Evolutionary conservation across 2,888 invertebrate genomes (phyloP).

Genomic region (Rhingia campestris): DNA sequence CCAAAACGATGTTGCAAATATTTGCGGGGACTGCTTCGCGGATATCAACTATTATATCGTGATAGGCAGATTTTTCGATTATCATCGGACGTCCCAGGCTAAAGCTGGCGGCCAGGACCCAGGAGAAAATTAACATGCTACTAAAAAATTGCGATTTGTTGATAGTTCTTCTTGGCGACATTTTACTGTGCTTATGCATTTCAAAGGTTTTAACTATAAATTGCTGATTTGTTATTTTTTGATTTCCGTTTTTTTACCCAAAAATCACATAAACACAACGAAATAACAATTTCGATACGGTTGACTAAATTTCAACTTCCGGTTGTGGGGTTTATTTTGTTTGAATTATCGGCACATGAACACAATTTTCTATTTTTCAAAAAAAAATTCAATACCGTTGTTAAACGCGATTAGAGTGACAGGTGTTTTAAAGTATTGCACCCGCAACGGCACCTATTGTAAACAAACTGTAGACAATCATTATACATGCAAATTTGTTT

Average conservation of each 20-base stretch:
- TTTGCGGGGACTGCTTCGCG: constrained; percentile 46
- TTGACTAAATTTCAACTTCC: constrained; percentile 25
- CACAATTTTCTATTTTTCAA: too few species aligned
- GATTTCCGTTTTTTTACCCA: background rate
- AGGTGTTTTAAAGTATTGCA: too few species aligned
- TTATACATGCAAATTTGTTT: background rate
- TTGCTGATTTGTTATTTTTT: background rate
- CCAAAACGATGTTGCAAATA: constrained; percentile 39
- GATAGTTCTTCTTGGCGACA: background rate
- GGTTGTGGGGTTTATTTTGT: background rate
- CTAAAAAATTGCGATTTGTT: background rate
- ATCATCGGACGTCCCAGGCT: constrained; percentile 5
- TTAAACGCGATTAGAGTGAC: too few species aligned
- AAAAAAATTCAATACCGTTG: too few species aligned
- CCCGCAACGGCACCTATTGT: too few species aligned
- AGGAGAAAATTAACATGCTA: background rate
- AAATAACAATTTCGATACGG: constrained; percentile 25
- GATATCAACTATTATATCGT: constrained; percentile 58
- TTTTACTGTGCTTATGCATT: background rate
- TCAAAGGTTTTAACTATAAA: background rate
- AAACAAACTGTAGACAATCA: too few species aligned
- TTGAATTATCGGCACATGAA: background rate
- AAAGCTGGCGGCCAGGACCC: background rate
- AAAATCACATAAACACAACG: background rate
- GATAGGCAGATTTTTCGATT: constrained; percentile 55